Conservation (phyloP, 2,113 vertebrate species). For the Phoenicopterus ruber region DNA sequence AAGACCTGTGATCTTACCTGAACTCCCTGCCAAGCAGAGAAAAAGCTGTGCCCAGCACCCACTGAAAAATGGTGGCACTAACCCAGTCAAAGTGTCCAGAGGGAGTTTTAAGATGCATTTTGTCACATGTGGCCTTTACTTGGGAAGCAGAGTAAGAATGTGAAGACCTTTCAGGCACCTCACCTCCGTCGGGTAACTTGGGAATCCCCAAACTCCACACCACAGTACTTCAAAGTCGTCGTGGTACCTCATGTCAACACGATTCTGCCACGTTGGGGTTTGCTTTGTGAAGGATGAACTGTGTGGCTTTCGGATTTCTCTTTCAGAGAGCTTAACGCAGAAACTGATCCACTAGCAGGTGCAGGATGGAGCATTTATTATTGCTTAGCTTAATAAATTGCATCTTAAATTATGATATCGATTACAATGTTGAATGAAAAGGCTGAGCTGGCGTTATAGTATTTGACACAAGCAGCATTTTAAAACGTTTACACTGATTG, state of each 20-base stretch:
- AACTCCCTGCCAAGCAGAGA: not conserved
- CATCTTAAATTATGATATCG: slow-evolving; percentile 27
- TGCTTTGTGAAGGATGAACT: not conserved
- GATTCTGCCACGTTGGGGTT: not conserved
- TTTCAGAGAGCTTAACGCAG: not conserved
- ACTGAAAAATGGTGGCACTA: not conserved
- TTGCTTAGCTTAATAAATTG: slow-evolving; percentile 30
- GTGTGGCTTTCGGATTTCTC: not conserved
- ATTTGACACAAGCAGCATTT: slow-evolving; percentile 12
- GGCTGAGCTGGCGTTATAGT: not conserved
- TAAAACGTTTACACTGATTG: slow-evolving; percentile 11
- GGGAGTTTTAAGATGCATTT: not conserved
- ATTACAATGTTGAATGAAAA: slow-evolving; percentile 33
- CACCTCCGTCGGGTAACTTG: not conserved
- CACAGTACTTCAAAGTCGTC: not conserved
- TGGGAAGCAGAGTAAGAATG: not conserved
- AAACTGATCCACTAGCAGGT: not conserved
- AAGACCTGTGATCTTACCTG: not conserved
- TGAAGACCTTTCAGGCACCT: not conserved
- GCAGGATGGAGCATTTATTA: slow-evolving; percentile 9
- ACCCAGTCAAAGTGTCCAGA: not conserved
- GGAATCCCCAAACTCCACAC: not conserved
- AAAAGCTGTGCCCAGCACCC: not conserved
- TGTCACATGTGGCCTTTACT: not conserved
- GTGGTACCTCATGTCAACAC: not conserved